Evolutionary conservation across 2,888 invertebrate species (phyloP).

Genomic region (Coelopa pilipes): DNA sequence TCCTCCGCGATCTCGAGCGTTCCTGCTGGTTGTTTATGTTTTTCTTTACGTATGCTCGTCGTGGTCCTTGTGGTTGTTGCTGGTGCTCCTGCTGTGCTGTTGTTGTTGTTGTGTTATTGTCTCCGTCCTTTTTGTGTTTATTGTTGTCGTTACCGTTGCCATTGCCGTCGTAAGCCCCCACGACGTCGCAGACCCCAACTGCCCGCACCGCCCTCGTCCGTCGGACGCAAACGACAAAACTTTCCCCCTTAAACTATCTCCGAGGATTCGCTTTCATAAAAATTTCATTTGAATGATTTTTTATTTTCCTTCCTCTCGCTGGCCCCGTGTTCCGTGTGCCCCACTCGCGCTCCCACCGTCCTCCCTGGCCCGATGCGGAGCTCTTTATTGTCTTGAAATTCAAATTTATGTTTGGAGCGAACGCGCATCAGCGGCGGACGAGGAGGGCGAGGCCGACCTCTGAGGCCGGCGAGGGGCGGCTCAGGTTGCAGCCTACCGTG

Average conservation of each 20-base stretch:
- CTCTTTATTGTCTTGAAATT: constrained; percentile 18
- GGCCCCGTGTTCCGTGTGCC: no score
- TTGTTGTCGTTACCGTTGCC: no score
- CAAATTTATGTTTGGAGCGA: constrained; percentile 13
- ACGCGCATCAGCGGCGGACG: background rate
- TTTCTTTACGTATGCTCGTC: background rate
- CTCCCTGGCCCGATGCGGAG: background rate
- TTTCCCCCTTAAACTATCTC: constrained; percentile 11
- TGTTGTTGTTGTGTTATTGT: no score
- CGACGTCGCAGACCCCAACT: no score
- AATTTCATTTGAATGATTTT: background rate
- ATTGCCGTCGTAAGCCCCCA: no score
- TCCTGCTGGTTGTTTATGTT: background rate
- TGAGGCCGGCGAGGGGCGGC: background rate
- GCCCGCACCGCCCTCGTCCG: no score
- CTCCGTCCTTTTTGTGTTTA: no score
- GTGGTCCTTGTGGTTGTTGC: no score
- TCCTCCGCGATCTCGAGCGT: background rate
- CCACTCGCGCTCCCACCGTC: no score
- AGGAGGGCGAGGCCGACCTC: background rate
- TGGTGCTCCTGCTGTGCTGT: no score
- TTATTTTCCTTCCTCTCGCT: no score
- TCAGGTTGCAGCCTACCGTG: background rate
- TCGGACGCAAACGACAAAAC: background rate
- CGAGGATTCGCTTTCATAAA: constrained; percentile 18